These are phyloP conservation scores for Toxonevra muliebris DNA, from an alignment of 2,888 invertebrate genomes.

Conservation along the genomic window DNA sequence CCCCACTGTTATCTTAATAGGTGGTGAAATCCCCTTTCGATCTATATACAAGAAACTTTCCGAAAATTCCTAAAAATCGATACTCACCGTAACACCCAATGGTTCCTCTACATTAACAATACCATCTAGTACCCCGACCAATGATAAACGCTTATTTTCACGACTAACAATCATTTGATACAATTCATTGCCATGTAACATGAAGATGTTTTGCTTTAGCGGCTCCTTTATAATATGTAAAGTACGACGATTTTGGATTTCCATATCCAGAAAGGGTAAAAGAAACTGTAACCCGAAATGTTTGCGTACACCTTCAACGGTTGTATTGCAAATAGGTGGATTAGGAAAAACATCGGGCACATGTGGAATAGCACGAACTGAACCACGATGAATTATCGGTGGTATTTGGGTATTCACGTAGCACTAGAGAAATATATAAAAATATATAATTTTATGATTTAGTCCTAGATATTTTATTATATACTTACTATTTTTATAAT, in stretches of 20 bases:
- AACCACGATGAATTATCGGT: neutral
- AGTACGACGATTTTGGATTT: constrained; percentile 47
- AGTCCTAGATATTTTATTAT: neutral
- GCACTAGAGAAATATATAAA: constrained; percentile 1
- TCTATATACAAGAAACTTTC: too few species aligned
- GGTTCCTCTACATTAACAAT: constrained; percentile 42
- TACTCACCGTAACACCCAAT: constrained; percentile 46
- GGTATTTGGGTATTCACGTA: neutral
- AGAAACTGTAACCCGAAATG: constrained; percentile 45
- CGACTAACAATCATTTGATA: constrained; percentile 50
- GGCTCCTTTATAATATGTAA: constrained; percentile 51
- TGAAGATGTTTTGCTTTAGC: constrained; percentile 47
- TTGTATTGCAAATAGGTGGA: constrained; percentile 14
- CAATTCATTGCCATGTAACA: constrained; percentile 57
- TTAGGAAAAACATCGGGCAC: constrained; percentile 3
- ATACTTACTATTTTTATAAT: neutral
- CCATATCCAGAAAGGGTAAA: constrained; percentile 58
- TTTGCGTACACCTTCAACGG: neutral
- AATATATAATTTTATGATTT: neutral
- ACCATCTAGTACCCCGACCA: constrained; percentile 50
- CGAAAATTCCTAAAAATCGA: too few species aligned
- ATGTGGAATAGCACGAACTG: constrained; percentile 14
- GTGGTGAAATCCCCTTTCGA: too few species aligned
- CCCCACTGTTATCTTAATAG: too few species aligned
- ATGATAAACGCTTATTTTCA: constrained; percentile 49